These are phyloP conservation scores for Agrotis segetum DNA, from an alignment of 2,888 invertebrate genomes.

Conservation along the genomic window DNA sequence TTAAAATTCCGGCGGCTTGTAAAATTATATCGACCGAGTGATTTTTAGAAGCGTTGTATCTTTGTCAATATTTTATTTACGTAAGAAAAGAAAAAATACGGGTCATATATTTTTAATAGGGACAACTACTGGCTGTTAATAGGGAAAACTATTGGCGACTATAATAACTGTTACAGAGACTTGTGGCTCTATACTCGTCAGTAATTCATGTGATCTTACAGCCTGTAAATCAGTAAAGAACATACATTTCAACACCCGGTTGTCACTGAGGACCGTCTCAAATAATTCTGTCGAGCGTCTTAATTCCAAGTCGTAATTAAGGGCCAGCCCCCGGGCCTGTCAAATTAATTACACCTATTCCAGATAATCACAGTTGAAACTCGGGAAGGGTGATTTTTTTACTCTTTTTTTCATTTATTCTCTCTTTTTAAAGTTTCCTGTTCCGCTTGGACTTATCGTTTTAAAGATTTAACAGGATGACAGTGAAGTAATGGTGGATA, in stretches of 20 bases:
- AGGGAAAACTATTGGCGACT: no score
- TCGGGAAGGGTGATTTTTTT: slow-evolving; percentile 66
- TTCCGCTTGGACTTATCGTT: slow-evolving; percentile 30
- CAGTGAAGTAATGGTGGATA: background rate
- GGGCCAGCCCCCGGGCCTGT: slow-evolving; percentile 63
- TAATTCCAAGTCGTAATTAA: slow-evolving; percentile 74
- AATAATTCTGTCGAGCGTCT: slow-evolving; percentile 61
- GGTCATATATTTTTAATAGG: no score
- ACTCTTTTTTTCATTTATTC: slow-evolving; percentile 51
- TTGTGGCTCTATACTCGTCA: no score
- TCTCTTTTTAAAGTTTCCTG: slow-evolving; percentile 26
- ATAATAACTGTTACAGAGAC: no score
- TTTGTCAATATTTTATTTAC: no score
- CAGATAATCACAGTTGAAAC: slow-evolving; percentile 74
- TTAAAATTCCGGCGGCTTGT: no score
- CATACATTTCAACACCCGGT: slow-evolving; percentile 21
- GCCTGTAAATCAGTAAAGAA: slow-evolving; percentile 13
- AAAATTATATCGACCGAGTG: no score
- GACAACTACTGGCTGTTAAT: no score
- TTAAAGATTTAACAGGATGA: background rate
- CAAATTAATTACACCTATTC: slow-evolving; percentile 77
- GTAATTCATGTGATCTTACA: background rate
- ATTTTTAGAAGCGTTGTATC: no score
- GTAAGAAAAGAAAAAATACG: no score
- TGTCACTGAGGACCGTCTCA: slow-evolving; percentile 47